A percentile compares a stretch with the other conserved stretches of the same genome.
Conservation (phyloP, 2,888 invertebrate genomes). For the Platycnemis pennipes region DNA sequence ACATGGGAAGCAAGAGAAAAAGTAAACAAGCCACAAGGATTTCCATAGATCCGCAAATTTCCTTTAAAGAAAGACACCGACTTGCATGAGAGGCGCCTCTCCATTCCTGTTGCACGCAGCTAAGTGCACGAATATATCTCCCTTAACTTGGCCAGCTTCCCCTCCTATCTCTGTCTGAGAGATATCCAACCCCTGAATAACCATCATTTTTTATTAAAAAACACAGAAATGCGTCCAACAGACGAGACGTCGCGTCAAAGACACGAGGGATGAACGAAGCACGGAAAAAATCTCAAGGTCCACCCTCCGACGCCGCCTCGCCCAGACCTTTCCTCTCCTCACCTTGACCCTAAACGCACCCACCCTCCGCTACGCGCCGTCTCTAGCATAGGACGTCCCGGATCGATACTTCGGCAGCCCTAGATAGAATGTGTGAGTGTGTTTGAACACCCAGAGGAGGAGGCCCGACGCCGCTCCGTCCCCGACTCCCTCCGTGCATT, state of each 20-base stretch:
- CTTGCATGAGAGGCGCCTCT: neutral
- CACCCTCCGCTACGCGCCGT: constrained; percentile 26
- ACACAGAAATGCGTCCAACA: neutral
- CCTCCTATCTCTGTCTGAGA: neutral
- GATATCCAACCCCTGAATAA: too few relatives aligned
- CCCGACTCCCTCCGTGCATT: constrained; percentile 32
- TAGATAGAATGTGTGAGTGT: constrained; percentile 33
- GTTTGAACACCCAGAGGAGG: constrained; percentile 42
- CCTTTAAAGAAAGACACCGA: neutral
- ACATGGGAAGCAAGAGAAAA: too few relatives aligned
- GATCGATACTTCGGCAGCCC: constrained; percentile 37
- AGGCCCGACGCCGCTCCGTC: neutral
- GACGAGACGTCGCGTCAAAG: neutral
- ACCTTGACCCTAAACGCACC: constrained; percentile 38
- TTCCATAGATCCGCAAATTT: neutral
- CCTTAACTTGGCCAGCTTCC: neutral
- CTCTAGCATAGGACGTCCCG: constrained; percentile 48
- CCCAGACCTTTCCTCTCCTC: constrained; percentile 10
- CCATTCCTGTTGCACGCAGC: constrained; percentile 17
- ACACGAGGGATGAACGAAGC: neutral
- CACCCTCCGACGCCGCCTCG: neutral
- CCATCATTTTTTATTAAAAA: neutral
- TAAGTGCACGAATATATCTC: neutral
- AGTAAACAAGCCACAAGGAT: too few relatives aligned
- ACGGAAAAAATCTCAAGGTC: neutral